Conservation (phyloP, 2,113 vertebrate species). For the Bombycilla garrulus region DNA sequence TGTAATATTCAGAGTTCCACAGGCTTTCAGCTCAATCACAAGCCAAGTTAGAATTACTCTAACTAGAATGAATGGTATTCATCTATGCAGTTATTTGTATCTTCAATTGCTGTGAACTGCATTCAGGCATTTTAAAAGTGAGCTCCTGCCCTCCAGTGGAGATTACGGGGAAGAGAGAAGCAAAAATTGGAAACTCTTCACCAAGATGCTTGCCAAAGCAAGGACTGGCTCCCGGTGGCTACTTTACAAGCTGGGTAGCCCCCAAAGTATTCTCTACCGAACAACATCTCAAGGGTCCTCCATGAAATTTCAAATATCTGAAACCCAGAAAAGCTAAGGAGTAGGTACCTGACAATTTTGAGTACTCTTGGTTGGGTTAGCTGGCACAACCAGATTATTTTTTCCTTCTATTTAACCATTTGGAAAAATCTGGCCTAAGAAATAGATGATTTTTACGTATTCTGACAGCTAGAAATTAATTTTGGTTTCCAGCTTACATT, state of each 20-base stretch:
- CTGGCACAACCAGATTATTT: neutral
- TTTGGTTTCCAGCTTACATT: neutral
- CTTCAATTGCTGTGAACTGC: neutral
- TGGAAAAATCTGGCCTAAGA: neutral
- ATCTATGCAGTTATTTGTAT: neutral
- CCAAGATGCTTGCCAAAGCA: neutral
- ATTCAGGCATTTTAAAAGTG: neutral
- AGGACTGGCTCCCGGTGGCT: fast-evolving
- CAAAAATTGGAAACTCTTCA: neutral
- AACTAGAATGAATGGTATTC: neutral
- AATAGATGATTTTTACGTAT: neutral
- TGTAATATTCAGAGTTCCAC: neutral
- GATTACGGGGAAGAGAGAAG: neutral
- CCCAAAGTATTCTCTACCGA: neutral
- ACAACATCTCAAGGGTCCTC: neutral
- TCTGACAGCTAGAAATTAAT: neutral
- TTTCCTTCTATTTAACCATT: neutral
- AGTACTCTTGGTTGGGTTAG: neutral
- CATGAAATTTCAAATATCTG: neutral
- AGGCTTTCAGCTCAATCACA: neutral
- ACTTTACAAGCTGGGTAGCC: fast-evolving
- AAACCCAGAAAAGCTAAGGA: neutral
- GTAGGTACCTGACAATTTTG: neutral
- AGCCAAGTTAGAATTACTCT: neutral
- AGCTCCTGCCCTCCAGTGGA: slow-evolving; percentile 57